Evolutionary conservation across 2,113 vertebrate genomes (phyloP).

Genomic region (Menidia beryllina): DNA sequence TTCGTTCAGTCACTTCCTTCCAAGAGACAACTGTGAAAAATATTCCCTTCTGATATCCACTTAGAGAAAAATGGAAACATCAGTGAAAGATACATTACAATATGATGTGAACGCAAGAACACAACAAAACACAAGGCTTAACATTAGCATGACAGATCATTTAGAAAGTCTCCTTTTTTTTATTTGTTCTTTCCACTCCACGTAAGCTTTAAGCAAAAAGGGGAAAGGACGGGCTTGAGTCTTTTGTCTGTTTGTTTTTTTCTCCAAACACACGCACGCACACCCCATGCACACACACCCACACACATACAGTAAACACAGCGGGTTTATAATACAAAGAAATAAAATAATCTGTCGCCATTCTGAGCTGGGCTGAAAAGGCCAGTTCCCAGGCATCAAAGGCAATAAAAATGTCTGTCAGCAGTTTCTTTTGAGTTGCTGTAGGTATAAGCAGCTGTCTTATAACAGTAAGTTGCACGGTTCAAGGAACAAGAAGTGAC

Average conservation of each 20-base stretch:
- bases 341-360: conserved; percentile 61
- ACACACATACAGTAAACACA: conserved; percentile 72
- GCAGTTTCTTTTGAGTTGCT: conserved; percentile 42
- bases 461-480: conserved; percentile 56
- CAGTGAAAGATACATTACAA: conserved; percentile 32
- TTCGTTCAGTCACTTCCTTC: conserved; percentile 79
- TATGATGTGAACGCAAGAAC: conserved; percentile 37
- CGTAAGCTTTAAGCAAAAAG: conserved; percentile 56
- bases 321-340: conserved; percentile 57
- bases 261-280: conserved; percentile 30
- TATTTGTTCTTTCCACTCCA: conserved; percentile 23
- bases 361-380: conserved; percentile 58
- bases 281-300: conserved; percentile 30
- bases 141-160: conserved; percentile 58
- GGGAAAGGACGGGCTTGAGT: conserved; percentile 25
- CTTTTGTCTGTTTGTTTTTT: conserved; percentile 30
- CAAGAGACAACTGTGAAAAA: conserved; percentile 48
- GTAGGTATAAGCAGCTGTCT: conserved; percentile 45
- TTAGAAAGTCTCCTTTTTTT: conserved; percentile 39
- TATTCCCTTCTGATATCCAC: conserved; percentile 69
- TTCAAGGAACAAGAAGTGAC: conserved; percentile 30
- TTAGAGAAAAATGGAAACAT: conserved; percentile 32
- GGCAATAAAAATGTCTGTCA: conserved; percentile 62
- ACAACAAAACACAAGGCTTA: conserved; percentile 67
- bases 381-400: conserved; percentile 67